phyloP scores from a whole-genome alignment of 2,113 vertebrate genomes.

The Herpailurus yagouaroundi region DNA sequence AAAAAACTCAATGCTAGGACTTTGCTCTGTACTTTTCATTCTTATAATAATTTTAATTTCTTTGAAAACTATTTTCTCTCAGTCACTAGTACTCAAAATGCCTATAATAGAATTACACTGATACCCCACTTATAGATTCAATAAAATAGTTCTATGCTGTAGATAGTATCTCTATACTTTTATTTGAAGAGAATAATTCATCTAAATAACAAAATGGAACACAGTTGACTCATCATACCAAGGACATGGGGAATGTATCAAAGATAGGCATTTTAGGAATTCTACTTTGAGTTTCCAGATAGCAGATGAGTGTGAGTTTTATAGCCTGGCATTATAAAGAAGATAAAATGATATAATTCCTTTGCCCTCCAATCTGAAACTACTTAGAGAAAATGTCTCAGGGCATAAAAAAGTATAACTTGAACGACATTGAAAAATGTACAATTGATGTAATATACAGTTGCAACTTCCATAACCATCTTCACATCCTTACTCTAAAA shows the following conservation, averaged over 20 bases:
- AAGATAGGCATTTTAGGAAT: background rate
- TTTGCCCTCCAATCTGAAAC: background rate
- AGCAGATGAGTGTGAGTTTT: background rate
- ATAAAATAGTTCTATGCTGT: background rate
- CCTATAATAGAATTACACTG: background rate
- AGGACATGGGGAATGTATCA: background rate
- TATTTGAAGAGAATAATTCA: background rate
- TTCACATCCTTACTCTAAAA: background rate
- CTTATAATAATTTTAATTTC: constrained; percentile 26
- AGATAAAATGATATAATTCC: background rate
- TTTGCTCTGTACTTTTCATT: background rate
- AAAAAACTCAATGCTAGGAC: background rate
- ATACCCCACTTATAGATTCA: background rate
- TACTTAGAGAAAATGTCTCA: background rate
- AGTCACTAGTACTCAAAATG: background rate
- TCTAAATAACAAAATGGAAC: background rate
- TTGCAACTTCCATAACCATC: background rate
- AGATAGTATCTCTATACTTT: background rate
- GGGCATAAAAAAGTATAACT: background rate
- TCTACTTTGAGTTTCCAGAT: background rate
- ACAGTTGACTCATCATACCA: background rate
- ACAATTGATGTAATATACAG: background rate
- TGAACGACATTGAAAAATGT: background rate
- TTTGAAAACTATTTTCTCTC: background rate
- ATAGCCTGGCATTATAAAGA: background rate